These are phyloP conservation scores for Diploscapter pachys DNA, from an alignment of 1,140 invertebrate genomes.

Conservation along the genomic window DNA sequence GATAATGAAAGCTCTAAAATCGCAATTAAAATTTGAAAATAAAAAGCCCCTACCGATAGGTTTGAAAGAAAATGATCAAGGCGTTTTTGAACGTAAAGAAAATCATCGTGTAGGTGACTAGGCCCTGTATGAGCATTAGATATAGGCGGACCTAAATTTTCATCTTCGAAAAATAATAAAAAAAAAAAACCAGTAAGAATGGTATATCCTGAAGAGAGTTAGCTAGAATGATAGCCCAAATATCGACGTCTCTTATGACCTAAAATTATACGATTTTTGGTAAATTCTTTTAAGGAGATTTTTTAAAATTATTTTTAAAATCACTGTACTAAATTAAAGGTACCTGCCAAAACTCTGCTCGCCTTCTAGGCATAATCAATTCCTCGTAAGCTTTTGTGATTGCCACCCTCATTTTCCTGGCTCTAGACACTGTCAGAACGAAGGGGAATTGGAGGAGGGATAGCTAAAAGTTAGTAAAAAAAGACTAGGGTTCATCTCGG, in stretches of 20 bases:
- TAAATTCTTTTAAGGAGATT: neutral
- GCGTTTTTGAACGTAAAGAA: slow-evolving; percentile 58
- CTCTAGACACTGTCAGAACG: slow-evolving; percentile 50
- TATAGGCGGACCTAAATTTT: slow-evolving; percentile 45
- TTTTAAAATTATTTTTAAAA: neutral
- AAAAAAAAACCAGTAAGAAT: slow-evolving; percentile 41
- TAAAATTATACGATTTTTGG: slow-evolving; percentile 23
- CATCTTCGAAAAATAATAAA: neutral
- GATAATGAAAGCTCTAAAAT: slow-evolving; percentile 43
- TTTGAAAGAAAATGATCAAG: slow-evolving; percentile 56
- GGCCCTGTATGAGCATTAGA: slow-evolving; percentile 43
- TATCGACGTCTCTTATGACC: slow-evolving; percentile 54
- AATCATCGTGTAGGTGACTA: slow-evolving; percentile 56
- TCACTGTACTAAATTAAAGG: neutral
- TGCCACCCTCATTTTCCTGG: slow-evolving; percentile 56
- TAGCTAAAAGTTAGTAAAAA: slow-evolving; percentile 40
- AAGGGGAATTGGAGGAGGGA: slow-evolving; percentile 56
- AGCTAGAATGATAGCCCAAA: slow-evolving; percentile 57
- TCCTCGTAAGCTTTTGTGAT: slow-evolving; percentile 49
- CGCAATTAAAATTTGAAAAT: neutral
- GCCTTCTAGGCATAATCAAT: slow-evolving; percentile 29
- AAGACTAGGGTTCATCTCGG: too few species aligned
- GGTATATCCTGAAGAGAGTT: slow-evolving; percentile 56
- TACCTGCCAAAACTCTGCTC: slow-evolving; percentile 43
- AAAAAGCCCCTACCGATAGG: slow-evolving; percentile 40